phyloP scores from a whole-genome alignment of 2,888 invertebrate genomes.

The Nebria salina region DNA sequence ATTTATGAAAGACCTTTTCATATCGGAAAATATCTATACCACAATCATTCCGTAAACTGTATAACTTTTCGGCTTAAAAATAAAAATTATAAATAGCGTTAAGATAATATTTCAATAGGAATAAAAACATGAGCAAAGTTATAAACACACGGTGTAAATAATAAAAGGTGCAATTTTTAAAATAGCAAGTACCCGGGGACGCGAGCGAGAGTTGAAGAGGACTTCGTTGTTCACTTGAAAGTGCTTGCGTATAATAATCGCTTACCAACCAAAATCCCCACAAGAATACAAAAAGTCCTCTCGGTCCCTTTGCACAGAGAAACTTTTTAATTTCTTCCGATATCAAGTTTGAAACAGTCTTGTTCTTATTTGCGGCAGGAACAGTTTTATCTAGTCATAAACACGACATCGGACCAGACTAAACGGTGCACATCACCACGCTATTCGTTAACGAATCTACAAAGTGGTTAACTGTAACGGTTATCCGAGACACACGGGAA shows the following conservation, averaged over 20 bases:
- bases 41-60: too few relatives aligned
- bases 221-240: conserved; percentile 17
- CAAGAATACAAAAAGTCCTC: conserved; percentile 50
- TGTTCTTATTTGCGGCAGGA: conserved; percentile 51
- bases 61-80: too few relatives aligned
- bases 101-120: too few relatives aligned
- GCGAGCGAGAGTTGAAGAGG: neutral
- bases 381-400: conserved; percentile 53
- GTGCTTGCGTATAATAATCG: conserved; percentile 48
- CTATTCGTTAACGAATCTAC: neutral
- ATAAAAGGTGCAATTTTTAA: neutral
- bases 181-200: neutral
- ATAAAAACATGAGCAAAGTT: neutral
- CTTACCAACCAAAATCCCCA: conserved; percentile 50
- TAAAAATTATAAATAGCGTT: too few relatives aligned
- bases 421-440: neutral
- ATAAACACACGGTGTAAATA: neutral
- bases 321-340: conserved; percentile 54
- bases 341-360: conserved; percentile 49
- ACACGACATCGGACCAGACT: conserved; percentile 50
- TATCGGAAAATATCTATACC: too few relatives aligned
- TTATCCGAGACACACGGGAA: conserved; percentile 51
- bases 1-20: too few relatives aligned
- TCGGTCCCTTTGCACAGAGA: conserved; percentile 48
- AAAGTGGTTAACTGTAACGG: conserved; percentile 13